These are phyloP conservation scores for Hippocampus guttulatus DNA, from an alignment of 2,113 vertebrate species.

Conservation along the genomic window DNA sequence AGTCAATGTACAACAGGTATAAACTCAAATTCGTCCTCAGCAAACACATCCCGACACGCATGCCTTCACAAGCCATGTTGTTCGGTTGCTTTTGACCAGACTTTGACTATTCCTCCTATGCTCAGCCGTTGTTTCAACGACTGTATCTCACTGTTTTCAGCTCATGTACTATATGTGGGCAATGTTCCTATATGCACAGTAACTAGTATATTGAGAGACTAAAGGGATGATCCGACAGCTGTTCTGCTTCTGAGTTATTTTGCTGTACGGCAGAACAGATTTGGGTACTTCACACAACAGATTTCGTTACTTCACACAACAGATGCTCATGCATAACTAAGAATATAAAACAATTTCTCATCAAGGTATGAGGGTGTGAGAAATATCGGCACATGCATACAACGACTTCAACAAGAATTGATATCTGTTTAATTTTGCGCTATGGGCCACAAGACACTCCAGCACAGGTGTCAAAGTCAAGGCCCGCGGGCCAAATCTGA, in stretches of 20 bases:
- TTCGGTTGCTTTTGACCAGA: no score
- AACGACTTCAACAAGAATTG: not conserved
- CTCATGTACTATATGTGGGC: no score
- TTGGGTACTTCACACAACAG: slow-evolving; percentile 23
- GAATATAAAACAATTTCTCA: not conserved
- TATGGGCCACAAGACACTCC: not conserved
- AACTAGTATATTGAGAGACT: not conserved
- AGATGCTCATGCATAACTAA: slow-evolving; percentile 21
- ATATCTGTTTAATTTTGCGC: not conserved
- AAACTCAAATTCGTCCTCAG: no score
- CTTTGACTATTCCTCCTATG: no score
- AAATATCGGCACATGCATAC: not conserved
- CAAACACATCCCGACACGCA: no score
- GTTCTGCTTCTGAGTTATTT: not conserved
- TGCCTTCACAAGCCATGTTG: no score
- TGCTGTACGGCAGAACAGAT: slow-evolving; percentile 16
- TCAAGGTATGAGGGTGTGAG: not conserved
- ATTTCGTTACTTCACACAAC: slow-evolving; percentile 25
- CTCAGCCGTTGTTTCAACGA: no score
- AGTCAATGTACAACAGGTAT: no score
- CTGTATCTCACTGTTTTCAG: no score
- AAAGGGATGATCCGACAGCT: slow-evolving; percentile 12
- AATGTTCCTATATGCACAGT: not conserved
- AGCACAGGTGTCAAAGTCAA: no score
- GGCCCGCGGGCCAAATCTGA: no score